phyloP scores from a whole-genome alignment of 2,888 invertebrate genomes.

The Smittia sp. region DNA sequence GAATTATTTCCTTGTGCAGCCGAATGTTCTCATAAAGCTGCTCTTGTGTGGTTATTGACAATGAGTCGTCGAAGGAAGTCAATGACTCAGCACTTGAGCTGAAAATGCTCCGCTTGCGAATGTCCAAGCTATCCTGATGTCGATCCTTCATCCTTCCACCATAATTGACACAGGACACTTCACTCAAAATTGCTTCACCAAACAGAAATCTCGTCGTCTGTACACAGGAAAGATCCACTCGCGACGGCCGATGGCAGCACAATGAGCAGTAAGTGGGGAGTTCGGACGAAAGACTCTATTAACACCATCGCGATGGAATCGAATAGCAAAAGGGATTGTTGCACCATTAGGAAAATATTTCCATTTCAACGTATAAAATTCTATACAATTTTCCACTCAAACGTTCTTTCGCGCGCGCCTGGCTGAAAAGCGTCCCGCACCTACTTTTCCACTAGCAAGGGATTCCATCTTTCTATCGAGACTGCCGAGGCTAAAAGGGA shows the following conservation, averaged over 20 bases:
- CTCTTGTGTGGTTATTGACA: conserved; percentile 63
- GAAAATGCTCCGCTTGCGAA: conserved; percentile 33
- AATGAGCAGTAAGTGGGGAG: conserved; percentile 15
- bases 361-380: conserved; percentile 3
- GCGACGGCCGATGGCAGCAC: conserved; percentile 18
- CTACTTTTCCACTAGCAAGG: not conserved
- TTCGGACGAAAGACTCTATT: conserved; percentile 21
- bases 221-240: conserved; percentile 30
- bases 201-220: not conserved
- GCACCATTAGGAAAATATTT: conserved; percentile 34
- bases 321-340: conserved; percentile 33
- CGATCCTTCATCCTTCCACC: not conserved
- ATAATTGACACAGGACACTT: not conserved
- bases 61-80: conserved; percentile 36
- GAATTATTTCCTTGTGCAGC: conserved; percentile 86
- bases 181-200: not conserved
- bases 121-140: conserved; percentile 19
- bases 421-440: conserved; percentile 17
- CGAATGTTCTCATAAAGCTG: conserved; percentile 88
- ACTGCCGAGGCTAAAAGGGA: not conserved
- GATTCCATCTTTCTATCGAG: not conserved
- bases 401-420: conserved; percentile 23
- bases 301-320: not conserved
- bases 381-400: conserved; percentile 36
- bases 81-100: conserved; percentile 38